A percentile compares a stretch with the other conserved stretches of the same genome.
phyloP scores from a whole-genome alignment of 2,888 invertebrate species.

The Yponomeuta plumbellus region DNA sequence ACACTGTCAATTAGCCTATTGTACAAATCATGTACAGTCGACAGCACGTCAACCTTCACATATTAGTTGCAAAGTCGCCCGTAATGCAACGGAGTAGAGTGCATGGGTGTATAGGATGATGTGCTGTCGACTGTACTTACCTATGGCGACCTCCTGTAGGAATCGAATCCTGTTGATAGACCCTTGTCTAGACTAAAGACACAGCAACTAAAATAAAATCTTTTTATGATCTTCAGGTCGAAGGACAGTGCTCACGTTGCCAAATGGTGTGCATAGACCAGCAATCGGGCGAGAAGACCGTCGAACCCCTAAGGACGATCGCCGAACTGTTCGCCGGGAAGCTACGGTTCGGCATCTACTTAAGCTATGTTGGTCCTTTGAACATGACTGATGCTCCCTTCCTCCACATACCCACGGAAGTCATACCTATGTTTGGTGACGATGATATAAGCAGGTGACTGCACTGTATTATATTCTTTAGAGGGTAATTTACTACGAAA shows the following conservation, averaged over 20 bases:
- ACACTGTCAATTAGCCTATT: no score
- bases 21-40: no score
- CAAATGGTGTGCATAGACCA: slow-evolving; percentile 98
- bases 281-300: slow-evolving; percentile 84
- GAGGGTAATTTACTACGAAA: no score
- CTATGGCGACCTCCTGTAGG: no score
- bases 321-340: slow-evolving; percentile 85
- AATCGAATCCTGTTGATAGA: no score
- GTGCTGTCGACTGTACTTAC: no score
- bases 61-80: no score
- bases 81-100: no score
- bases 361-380: slow-evolving; percentile 64
- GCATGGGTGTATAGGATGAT: no score
- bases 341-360: slow-evolving; percentile 88
- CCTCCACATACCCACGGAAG: slow-evolving; percentile 35
- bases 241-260: slow-evolving; percentile 91
- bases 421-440: slow-evolving; percentile 44
- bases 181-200: not conserved
- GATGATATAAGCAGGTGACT: slow-evolving; percentile 50
- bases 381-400: slow-evolving; percentile 41
- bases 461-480: not conserved
- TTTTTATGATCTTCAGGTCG: slow-evolving; percentile 69
- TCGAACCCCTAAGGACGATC: slow-evolving; percentile 86
- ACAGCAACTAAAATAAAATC: not conserved
- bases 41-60: no score